Conservation (phyloP, 2,797 vertebrate species). For the Triplophysa yarkandensis region DNA sequence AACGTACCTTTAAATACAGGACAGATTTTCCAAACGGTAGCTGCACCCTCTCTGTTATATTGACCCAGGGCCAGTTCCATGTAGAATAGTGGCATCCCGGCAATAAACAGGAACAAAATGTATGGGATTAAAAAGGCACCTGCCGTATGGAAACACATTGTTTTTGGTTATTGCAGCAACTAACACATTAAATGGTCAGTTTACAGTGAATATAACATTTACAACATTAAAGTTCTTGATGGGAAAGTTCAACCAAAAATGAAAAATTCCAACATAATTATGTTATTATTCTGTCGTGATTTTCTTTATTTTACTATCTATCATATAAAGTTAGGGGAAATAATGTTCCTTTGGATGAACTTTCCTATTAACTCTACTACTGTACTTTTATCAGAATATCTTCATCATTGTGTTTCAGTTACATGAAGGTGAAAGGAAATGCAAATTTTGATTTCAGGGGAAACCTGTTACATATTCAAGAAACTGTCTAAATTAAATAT, state of each 20-base stretch:
- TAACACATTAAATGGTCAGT: not conserved
- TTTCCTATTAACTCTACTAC: not conserved
- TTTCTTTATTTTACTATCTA: too few species aligned
- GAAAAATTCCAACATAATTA: too few species aligned
- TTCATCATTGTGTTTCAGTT: not conserved
- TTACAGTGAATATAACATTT: not conserved
- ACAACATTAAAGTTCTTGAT: not conserved
- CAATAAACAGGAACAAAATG: slow-evolving; percentile 93
- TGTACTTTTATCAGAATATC: not conserved
- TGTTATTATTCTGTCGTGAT: too few species aligned
- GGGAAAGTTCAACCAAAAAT: too few species aligned
- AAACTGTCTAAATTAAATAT: slow-evolving; percentile 16
- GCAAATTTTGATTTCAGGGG: not conserved
- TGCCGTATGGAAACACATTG: slow-evolving; percentile 58
- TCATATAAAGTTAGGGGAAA: too few species aligned
- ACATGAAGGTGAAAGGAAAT: not conserved
- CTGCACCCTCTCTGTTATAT: slow-evolving; percentile 97
- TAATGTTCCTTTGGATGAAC: too few species aligned
- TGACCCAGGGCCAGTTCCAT: slow-evolving; percentile 98
- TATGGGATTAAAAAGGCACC: slow-evolving; percentile 99
- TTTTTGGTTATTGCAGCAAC: not conserved
- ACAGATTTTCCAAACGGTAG: slow-evolving; percentile 98
- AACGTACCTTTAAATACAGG: slow-evolving; percentile 95
- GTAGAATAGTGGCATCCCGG: slow-evolving; percentile 98
- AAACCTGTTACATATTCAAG: not conserved